Percentiles rank a stretch among this genome's conserved stretches.
phyloP scores from a whole-genome alignment of 2,113 vertebrate species.

The Macroglossus sobrinus region DNA sequence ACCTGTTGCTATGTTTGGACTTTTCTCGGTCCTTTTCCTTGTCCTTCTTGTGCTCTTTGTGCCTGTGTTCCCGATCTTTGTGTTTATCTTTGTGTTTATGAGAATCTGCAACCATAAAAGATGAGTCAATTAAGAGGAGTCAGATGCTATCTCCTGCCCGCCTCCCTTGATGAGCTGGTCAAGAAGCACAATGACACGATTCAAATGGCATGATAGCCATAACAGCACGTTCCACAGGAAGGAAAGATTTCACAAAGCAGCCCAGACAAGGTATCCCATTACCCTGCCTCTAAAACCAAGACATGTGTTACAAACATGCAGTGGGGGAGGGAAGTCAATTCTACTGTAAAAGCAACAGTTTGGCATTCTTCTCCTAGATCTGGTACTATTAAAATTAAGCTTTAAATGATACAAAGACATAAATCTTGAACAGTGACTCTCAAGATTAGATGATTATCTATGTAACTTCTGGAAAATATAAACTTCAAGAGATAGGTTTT shows the following conservation, averaged over 20 bases:
- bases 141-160: constrained; percentile 28
- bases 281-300: background rate
- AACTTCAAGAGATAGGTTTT: background rate
- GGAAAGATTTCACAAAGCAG: constrained; percentile 10
- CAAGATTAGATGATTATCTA: background rate
- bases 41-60: constrained; percentile 98
- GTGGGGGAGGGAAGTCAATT: background rate
- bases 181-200: constrained; percentile 23
- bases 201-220: background rate
- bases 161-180: constrained; percentile 17
- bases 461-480: background rate
- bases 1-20: constrained; percentile 95
- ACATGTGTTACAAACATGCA: background rate
- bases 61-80: constrained; percentile 96
- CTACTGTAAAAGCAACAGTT: background rate
- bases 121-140: constrained; percentile 53
- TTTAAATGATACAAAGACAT: background rate
- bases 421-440: background rate
- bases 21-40: constrained; percentile 94
- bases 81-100: constrained; percentile 98
- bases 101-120: constrained; percentile 88
- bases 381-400: background rate
- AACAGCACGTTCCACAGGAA: background rate
- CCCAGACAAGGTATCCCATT: background rate
- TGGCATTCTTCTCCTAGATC: background rate